These are phyloP conservation scores for Sitta carolinensis DNA, from an alignment of 2,797 vertebrate species.

Conservation along the genomic window DNA sequence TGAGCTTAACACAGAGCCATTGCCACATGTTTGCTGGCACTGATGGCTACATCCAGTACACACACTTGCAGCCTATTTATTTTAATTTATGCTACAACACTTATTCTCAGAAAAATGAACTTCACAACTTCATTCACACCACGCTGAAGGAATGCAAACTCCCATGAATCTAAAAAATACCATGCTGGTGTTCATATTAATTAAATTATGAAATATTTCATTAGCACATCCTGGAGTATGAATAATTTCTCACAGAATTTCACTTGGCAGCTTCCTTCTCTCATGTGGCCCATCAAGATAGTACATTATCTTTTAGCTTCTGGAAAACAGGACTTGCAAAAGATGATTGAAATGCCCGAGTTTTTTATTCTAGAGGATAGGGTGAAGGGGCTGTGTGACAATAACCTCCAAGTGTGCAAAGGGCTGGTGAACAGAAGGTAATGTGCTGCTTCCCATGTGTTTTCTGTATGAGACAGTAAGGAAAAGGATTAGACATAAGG, in stretches of 20 bases:
- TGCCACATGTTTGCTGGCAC: neutral
- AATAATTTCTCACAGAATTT: slow-evolving; percentile 43
- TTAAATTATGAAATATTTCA: slow-evolving; percentile 30
- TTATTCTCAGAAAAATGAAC: neutral
- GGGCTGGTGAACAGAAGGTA: neutral
- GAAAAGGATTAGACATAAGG: neutral
- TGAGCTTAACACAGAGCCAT: neutral
- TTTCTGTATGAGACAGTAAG: neutral
- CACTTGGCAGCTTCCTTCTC: neutral
- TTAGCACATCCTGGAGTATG: slow-evolving; percentile 10
- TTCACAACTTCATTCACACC: neutral
- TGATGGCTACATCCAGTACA: neutral
- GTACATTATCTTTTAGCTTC: neutral
- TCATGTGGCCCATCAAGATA: neutral
- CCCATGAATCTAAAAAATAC: neutral
- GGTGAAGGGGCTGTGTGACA: neutral
- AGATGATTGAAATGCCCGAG: neutral
- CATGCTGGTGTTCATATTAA: neutral
- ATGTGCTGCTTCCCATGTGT: neutral
- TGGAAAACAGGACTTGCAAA: neutral
- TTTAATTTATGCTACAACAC: neutral
- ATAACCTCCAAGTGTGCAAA: neutral
- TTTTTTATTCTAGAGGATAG: neutral
- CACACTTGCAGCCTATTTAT: neutral
- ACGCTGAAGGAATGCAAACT: neutral